Base-by-base conservation (phyloP, 1,140 invertebrate genomes). In the Schlechtendalia chinensis region DNA sequence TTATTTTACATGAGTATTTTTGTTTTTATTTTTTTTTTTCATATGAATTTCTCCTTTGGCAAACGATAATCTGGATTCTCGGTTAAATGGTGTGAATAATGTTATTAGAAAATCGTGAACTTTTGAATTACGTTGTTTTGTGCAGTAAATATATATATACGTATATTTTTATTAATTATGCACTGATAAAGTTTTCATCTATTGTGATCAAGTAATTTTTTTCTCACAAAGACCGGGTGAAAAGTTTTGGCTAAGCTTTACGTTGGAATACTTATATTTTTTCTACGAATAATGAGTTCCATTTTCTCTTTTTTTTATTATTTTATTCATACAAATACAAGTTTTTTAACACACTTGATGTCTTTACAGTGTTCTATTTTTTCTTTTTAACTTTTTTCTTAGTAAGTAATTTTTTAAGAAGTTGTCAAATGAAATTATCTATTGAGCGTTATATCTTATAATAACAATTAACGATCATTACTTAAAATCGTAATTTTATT, bases 21-120 rank as follows among this genome's bases (percentile, higher is more conserved):
- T 56, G 32, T 56, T 56, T 74, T 74, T 10, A 32, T 32, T 32
- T 27, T 61, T 56, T 56, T 56, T 56, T 74, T 74, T 5, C 17
- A 16, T 32, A 74, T 32, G 22, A 39, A 32, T 58, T 74, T 56
- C n/a, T n/a, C 0, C 29, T 56, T 74, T 22, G 22, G 63, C n/a
- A 50, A 71, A 50, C 19, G 53, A 74, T 74, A 74, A 74, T 56
- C 29, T 19, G 17, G 50, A 56, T n/a, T 39, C 5, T 56, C 19
- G 71, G 71, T 74, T 56, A 74, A 77, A 77, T 59, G 72, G 72
- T 58, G 72, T 45, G 54, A 77, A 59, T 59, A 58, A 59, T 45
- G 32, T 16, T 77, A 59, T 77, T 59, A 59, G n/a, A 50, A 58
- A 24, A 58, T 45, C 54, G 14, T 39, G 22, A 59, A 58, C 29